Conservation (phyloP, 2,888 invertebrate species). For the Rhagonycha fulva region DNA sequence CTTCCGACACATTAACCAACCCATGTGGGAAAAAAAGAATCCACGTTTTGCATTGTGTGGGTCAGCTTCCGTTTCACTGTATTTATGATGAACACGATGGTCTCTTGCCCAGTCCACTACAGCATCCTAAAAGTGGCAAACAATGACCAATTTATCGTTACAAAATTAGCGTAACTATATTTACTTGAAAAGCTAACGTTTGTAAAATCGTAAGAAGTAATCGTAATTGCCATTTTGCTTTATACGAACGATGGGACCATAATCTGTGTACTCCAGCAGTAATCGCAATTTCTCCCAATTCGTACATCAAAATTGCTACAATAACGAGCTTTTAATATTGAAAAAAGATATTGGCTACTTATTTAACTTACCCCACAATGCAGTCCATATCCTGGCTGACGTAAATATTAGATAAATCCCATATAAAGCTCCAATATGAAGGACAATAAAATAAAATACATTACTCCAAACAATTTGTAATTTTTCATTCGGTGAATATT, state of each 20-base stretch:
- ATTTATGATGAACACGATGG: slow-evolving; percentile 77
- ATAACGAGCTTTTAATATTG: not conserved
- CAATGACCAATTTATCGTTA: not conserved
- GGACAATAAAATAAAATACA: not conserved
- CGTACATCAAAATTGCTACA: not conserved
- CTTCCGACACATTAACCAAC: slow-evolving; percentile 90
- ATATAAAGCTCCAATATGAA: not conserved
- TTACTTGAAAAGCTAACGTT: not conserved
- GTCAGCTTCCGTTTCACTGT: slow-evolving; percentile 78
- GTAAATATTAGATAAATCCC: not conserved
- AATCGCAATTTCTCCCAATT: not conserved
- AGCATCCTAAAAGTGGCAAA: slow-evolving; percentile 60
- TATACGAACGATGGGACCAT: slow-evolving; percentile 95
- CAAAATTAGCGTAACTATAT: not conserved
- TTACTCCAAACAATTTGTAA: not conserved
- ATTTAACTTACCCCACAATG: not conserved
- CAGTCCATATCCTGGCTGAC: not conserved
- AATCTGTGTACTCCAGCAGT: slow-evolving; percentile 95
- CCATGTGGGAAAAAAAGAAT: slow-evolving; percentile 92
- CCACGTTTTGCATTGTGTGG: slow-evolving; percentile 82
- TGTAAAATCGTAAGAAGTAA: slow-evolving; percentile 40
- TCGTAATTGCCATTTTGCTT: slow-evolving; percentile 66
- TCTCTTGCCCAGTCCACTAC: slow-evolving; percentile 76
- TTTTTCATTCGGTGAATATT: not conserved
- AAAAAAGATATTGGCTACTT: not conserved